Conservation (phyloP, 2,888 invertebrate genomes). For the Apoda limacodes region DNA sequence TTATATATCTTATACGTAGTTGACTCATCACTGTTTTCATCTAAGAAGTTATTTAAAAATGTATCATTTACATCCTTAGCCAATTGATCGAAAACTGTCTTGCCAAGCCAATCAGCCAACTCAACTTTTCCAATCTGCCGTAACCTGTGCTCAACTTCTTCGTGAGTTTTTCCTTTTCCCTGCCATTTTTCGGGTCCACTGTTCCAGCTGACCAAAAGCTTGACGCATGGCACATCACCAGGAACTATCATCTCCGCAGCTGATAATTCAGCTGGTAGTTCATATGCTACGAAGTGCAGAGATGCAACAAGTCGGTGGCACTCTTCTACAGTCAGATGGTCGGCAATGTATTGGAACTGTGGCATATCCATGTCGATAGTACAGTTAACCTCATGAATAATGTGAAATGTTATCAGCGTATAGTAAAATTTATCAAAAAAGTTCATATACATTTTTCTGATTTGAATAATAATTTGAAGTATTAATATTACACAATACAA, state of each 20-base stretch:
- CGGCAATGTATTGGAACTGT: constrained; percentile 60
- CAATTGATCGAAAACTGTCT: constrained; percentile 64
- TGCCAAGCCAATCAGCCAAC: constrained; percentile 73
- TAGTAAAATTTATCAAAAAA: too few relatives aligned
- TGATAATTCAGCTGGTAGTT: constrained; percentile 26
- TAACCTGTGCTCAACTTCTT: constrained; percentile 62
- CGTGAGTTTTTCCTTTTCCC: constrained; percentile 70
- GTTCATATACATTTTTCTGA: too few relatives aligned
- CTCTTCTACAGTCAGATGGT: constrained; percentile 65
- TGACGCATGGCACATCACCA: constrained; percentile 62
- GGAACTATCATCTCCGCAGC: constrained; percentile 48
- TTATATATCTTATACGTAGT: constrained; percentile 18
- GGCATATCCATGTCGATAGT: constrained; percentile 37
- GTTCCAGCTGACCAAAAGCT: constrained; percentile 71
- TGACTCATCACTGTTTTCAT: constrained; percentile 17
- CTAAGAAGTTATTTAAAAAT: constrained; percentile 24
- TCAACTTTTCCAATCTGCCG: constrained; percentile 67
- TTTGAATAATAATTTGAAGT: too few relatives aligned
- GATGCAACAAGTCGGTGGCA: constrained; percentile 70
- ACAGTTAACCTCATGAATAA: too few relatives aligned
- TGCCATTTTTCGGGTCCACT: constrained; percentile 36
- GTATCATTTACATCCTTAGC: constrained; percentile 54
- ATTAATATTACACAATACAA: too few relatives aligned
- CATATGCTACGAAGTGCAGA: constrained; percentile 54
- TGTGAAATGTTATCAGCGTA: too few relatives aligned